Conservation (phyloP, 2,797 vertebrate species). For the Pangasius djambal region DNA sequence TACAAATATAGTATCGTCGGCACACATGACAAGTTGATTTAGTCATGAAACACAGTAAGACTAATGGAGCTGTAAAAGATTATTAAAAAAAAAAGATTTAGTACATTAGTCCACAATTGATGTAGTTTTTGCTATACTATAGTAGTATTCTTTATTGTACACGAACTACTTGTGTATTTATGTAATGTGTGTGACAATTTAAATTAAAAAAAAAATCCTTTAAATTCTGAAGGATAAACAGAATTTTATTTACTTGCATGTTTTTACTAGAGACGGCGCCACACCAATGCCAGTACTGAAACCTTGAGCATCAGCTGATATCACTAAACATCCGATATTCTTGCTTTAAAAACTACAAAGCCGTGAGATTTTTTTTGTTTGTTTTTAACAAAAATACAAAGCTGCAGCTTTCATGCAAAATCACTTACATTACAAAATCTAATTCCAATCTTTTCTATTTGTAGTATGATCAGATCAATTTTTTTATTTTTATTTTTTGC, state of each 20-base stretch:
- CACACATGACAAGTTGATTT: not conserved
- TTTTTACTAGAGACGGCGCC: not conserved
- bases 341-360: not conserved
- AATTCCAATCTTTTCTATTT: not conserved
- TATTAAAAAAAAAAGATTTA: not conserved
- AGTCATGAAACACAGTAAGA: not conserved
- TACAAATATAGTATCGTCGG: not conserved
- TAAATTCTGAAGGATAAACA: not conserved
- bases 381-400: not conserved
- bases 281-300: not conserved
- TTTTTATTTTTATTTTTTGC: too few species aligned
- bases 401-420: not conserved
- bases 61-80: not conserved
- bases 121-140: not conserved
- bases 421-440: not conserved
- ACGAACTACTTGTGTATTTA: not conserved
- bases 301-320: too few species aligned
- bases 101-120: not conserved
- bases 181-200: not conserved
- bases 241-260: not conserved
- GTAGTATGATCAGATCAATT: not conserved
- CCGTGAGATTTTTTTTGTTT: too few species aligned
- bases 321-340: not conserved
- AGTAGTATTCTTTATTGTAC: too few species aligned
- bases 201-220: not conserved